Evolutionary conservation across 2,113 vertebrate species (phyloP).

Genomic region (Sceloporus undulatus): DNA sequence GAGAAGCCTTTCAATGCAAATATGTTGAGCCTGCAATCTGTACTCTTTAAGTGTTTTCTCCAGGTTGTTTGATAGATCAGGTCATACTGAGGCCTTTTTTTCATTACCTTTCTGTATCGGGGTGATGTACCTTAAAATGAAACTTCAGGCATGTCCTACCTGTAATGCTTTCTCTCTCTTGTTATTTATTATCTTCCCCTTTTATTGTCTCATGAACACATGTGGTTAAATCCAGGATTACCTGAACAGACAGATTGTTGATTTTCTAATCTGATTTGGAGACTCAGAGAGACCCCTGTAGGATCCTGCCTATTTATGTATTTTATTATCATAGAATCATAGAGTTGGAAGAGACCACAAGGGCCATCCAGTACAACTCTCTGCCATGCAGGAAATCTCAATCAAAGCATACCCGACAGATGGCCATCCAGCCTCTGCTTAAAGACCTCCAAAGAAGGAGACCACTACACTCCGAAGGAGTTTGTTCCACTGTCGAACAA

Average conservation of each 20-base stretch:
- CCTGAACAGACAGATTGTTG: background rate
- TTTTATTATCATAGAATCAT: no score
- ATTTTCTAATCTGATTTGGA: background rate
- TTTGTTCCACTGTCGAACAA: no score
- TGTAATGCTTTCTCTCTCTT: background rate
- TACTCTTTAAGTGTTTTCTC: background rate
- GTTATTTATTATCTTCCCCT: background rate
- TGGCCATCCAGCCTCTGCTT: no score
- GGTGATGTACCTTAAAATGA: background rate
- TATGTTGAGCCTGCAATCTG: background rate
- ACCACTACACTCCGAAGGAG: no score
- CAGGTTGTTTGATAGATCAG: background rate
- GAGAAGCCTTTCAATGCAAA: background rate
- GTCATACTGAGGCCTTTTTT: background rate
- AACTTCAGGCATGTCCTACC: background rate
- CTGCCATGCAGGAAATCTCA: no score
- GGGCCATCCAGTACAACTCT: no score
- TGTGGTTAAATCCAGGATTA: conserved; percentile 14
- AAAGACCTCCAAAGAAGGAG: no score
- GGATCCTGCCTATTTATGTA: background rate
- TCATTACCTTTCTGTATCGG: background rate
- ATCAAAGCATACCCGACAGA: no score
- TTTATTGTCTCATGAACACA: background rate
- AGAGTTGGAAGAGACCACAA: no score
- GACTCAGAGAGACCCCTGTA: background rate